Conservation (phyloP, 2,113 vertebrate species). For the Thalassarche chlororhynchos region DNA sequence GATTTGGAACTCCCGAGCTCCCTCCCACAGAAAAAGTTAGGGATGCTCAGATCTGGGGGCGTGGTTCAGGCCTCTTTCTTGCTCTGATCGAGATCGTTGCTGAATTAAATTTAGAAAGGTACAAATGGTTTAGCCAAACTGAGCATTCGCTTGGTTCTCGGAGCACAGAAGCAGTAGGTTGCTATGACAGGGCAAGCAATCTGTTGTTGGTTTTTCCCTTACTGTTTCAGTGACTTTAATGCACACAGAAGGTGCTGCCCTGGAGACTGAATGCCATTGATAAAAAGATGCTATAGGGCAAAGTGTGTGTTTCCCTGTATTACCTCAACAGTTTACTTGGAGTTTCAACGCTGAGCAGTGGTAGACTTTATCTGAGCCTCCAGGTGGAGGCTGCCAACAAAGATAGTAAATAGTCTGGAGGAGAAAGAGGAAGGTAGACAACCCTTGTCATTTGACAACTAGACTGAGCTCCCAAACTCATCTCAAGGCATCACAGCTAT, state of each 20-base stretch:
- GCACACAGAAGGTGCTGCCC: background rate
- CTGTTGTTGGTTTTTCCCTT: background rate
- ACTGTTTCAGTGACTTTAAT: background rate
- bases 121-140: background rate
- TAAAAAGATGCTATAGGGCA: background rate
- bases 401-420: background rate
- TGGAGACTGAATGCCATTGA: background rate
- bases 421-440: background rate
- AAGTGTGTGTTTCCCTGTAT: background rate
- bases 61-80: background rate
- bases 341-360: background rate
- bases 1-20: background rate
- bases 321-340: background rate
- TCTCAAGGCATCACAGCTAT: background rate
- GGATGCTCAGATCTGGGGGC: background rate
- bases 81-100: background rate
- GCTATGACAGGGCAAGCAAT: background rate
- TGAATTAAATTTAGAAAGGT: background rate
- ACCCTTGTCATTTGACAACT: background rate
- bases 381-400: background rate
- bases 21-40: background rate
- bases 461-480: background rate
- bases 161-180: background rate
- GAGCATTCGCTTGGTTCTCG: background rate
- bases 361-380: background rate